Percentiles rank a stretch among this genome's conserved stretches.
Evolutionary conservation across 1,140 invertebrate species (phyloP).

Genomic region (Papilio polytes): DNA sequence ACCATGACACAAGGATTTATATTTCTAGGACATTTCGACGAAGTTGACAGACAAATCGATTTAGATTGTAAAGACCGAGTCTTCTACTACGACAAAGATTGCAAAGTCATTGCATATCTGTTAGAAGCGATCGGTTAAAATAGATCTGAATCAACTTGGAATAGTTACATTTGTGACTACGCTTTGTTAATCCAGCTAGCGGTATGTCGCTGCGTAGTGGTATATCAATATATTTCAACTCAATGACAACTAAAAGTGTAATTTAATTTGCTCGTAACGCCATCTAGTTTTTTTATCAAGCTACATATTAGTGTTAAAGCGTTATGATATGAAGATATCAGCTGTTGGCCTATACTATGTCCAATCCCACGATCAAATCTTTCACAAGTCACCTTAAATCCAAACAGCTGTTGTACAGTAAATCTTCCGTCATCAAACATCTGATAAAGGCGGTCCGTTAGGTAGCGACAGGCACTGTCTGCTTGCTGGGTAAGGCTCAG

Average conservation of each 20-base stretch:
- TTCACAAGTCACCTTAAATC: conserved; percentile 56
- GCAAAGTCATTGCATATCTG: not conserved
- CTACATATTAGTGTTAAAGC: too few species aligned
- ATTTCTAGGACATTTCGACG: too few species aligned
- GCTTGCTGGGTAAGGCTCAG: conserved; percentile 46
- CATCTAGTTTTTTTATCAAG: not conserved
- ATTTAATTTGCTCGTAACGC: not conserved
- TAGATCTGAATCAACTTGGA: conserved; percentile 13
- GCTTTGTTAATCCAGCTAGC: not conserved
- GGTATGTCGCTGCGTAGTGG: not conserved
- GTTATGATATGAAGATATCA: too few species aligned
- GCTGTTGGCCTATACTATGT: too few species aligned
- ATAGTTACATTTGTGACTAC: conserved; percentile 40
- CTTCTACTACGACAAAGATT: not conserved
- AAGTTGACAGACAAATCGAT: too few species aligned
- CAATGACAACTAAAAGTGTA: not conserved
- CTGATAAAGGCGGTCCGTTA: conserved; percentile 55
- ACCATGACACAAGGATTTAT: too few species aligned
- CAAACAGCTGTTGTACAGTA: conserved; percentile 59
- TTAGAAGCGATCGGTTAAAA: conserved; percentile 8
- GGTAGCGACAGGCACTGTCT: conserved; percentile 44
- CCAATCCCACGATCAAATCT: conserved; percentile 47
- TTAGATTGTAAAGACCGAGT: not conserved
- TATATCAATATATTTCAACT: not conserved
- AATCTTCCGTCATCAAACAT: conserved; percentile 63